Evolutionary conservation across 2,888 invertebrate species (phyloP), one percentile per base, ranked within the genome.

Genomic region (Chrysomela aeneicollis): DNA sequence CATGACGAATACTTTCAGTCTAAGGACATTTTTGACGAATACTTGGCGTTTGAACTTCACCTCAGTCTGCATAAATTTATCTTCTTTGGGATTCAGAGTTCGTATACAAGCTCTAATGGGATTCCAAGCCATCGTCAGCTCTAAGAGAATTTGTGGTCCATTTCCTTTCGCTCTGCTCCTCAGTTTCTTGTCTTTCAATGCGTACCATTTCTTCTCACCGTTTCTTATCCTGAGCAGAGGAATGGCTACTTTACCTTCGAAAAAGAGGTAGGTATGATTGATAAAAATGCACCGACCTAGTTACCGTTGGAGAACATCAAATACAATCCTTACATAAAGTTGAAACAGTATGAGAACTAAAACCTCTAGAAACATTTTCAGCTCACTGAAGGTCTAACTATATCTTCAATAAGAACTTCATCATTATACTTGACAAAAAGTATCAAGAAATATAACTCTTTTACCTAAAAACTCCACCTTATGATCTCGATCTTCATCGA

Each of bases 401-500:
- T n/a, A n/a, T n/a, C n/a, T n/a, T n/a, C n/a, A n/a, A n/a, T n/a
- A n/a, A n/a, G n/a, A n/a, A n/a, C n/a, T n/a, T n/a, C n/a, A n/a
- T n/a, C n/a, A n/a, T n/a, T n/a, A n/a, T n/a, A n/a, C n/a, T n/a
- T n/a, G n/a, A n/a, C n/a, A n/a, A n/a, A n/a, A n/a, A n/a, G n/a
- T 10, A 22, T 52, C 85, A 17, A 17, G 17, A 17, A 32, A 18
- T 15, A 12, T 42, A 21, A 21, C 6, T 18, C 18, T 17, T 10
- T 95, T 66, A 0, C 99, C 99, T 12, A 99, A 85, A 81, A 99
- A 99, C 82, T 99, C 98, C 10, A 96, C 97, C 82, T 98, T 98
- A 82, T 98, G 97, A 81, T 97, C 97, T 66, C 97, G 89, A 82
- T 99, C 98, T 84, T 99, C 98, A 79, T 99, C 98, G 82, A 92